Evolutionary conservation across 2,113 vertebrate genomes (phyloP).

Genomic region (Steatornis caripensis): DNA sequence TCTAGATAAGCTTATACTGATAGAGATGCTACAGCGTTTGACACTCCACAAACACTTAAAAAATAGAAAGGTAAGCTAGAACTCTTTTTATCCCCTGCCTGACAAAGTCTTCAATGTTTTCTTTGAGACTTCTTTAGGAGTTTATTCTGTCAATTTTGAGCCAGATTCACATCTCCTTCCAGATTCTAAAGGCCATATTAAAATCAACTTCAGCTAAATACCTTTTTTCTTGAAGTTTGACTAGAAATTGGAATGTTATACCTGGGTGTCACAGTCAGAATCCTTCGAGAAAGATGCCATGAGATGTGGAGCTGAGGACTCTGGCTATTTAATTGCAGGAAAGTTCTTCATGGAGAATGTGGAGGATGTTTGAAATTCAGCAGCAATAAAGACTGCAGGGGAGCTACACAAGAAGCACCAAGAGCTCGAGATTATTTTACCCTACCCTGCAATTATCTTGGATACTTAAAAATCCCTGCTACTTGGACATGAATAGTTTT

Average conservation of each 20-base stretch:
- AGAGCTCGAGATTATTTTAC: not conserved
- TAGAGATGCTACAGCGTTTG: not conserved
- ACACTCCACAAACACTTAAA: not conserved
- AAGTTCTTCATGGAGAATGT: not conserved
- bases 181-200: not conserved
- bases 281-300: not conserved
- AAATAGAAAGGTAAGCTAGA: not conserved
- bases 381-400: not conserved
- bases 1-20: not conserved
- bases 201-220: not conserved
- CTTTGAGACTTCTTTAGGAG: not conserved
- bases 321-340: not conserved
- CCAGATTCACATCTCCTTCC: not conserved
- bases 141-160: not conserved
- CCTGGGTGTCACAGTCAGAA: not conserved
- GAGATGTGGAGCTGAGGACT: accelerated
- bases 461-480: not conserved
- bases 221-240: not conserved
- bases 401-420: not conserved
- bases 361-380: not conserved
- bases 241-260: not conserved
- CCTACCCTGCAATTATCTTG: slow-evolving; percentile 12
- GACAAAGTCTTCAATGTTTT: not conserved
- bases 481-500: not conserved
- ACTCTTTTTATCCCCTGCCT: not conserved